Base-by-base conservation (phyloP, 1,140 invertebrate genomes). In the Antheraea mylitta region DNA sequence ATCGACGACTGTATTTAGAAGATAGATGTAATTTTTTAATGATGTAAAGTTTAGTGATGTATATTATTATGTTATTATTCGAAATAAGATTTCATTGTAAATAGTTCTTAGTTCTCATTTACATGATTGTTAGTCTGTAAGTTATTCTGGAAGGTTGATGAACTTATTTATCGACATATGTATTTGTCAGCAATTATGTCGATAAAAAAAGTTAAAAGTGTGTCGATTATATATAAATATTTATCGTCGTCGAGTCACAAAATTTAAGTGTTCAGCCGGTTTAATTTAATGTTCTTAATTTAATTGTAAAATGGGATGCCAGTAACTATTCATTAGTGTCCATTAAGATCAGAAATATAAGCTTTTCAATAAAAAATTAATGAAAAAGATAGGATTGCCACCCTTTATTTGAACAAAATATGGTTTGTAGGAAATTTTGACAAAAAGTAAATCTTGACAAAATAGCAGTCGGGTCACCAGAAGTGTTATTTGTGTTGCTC, bases 1-100 rank as follows among this genome's bases (percentile, higher is more conserved):
- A 70, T 53, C 67, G 19, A 70, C 82, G 81, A 84, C 83, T 87
- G 86, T 88, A 83, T 73, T 82, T 86, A 89, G 83, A 71, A 70
- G 77, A 72, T 82, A 82, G 68, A 72, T 76, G 77, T 70, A 73
- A 70, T 66, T 77, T 78, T 72, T 65, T 76, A 70, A 70, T 66
- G 89, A 83, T 89, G 90, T 79, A 90, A 90, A 86, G 68, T 86
- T 78, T 22, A 62, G 70, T 58, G 85, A 88, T 81, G 79, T 73
- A 75, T 76, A 87, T 84, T 90, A 88, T 85, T 82, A 82, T 87
- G 85, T 81, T 82, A 74, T 75, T 84, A 67, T 79, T 79, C 73
- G 80, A 82, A 82, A 84, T 86, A 89, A 85, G 84, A 82, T 89
- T 86, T 84, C 81, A 82, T 75, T 89, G 86, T 90, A 90, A 73